Conservation (phyloP, 2,113 vertebrate genomes). For the Solea solea region DNA sequence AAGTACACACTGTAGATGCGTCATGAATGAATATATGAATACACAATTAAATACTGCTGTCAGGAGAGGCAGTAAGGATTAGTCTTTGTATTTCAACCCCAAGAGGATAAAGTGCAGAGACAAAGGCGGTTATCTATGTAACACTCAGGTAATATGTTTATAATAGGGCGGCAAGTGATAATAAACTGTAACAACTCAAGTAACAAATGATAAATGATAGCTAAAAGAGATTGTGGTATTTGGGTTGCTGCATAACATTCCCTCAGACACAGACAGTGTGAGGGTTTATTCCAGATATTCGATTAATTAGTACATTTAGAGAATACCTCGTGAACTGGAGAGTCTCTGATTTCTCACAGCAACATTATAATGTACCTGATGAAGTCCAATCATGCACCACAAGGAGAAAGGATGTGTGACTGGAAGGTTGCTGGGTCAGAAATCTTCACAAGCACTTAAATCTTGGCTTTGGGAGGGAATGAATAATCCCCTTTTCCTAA, state of each 20-base stretch:
- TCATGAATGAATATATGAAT: no score
- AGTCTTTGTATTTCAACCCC: no score
- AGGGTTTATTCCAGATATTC: conserved; percentile 53
- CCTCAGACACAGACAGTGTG: conserved; percentile 44
- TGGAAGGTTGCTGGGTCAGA: conserved; percentile 50
- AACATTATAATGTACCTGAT: conserved; percentile 26
- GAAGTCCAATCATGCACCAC: conserved; percentile 41
- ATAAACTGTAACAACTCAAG: no score
- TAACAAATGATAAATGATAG: conserved; percentile 25
- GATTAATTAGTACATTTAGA: conserved; percentile 51
- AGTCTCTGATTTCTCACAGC: conserved; percentile 31
- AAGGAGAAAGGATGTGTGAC: conserved; percentile 31
- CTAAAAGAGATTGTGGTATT: conserved; percentile 18
- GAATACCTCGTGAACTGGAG: conserved; percentile 39
- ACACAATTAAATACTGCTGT: no score
- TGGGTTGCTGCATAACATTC: conserved; percentile 25
- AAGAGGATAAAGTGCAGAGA: no score
- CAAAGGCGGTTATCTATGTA: no score
- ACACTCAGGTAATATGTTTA: no score
- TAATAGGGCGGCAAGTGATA: no score
- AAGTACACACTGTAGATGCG: no score
- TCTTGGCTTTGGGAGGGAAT: conserved; percentile 58
- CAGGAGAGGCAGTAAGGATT: no score
- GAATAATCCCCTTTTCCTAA: conserved; percentile 63
- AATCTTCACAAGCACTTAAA: conserved; percentile 47